A percentile compares a stretch with the other conserved stretches of the same genome.
phyloP scores from a whole-genome alignment of 2,888 invertebrate species.

The Caenorhabditis sp. region DNA sequence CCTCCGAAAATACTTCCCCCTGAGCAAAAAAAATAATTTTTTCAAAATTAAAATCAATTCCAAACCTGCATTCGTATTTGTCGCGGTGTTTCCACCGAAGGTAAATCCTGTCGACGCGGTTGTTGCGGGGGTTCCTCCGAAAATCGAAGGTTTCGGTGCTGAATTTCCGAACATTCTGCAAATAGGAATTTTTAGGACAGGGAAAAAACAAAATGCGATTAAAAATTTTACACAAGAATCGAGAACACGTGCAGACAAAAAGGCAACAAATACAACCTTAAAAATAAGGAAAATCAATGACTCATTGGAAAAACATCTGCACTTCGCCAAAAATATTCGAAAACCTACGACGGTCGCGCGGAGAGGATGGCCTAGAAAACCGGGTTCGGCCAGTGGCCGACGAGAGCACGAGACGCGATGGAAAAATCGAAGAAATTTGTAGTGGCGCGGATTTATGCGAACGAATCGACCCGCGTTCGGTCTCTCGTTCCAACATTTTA shows the following conservation, averaged over 20 bases:
- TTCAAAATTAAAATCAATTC: not conserved
- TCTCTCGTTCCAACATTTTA: not conserved
- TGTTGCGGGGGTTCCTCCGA: slow-evolving; percentile 30
- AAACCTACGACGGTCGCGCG: slow-evolving; percentile 39
- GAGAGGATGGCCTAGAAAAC: slow-evolving; percentile 43
- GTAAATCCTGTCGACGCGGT: slow-evolving; percentile 53
- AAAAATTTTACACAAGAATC: too few species aligned
- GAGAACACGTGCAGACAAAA: too few species aligned
- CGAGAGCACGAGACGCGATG: slow-evolving; percentile 49
- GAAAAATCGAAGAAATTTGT: slow-evolving; percentile 49
- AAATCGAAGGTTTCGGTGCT: slow-evolving; percentile 30
- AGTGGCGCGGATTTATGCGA: slow-evolving; percentile 19
- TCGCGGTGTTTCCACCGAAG: slow-evolving; percentile 25
- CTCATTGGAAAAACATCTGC: too few species aligned
- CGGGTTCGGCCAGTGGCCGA: slow-evolving; percentile 25
- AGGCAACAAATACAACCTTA: too few species aligned
- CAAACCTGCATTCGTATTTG: slow-evolving; percentile 26
- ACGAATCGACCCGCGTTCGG: not conserved
- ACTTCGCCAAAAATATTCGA: slow-evolving; percentile 12
- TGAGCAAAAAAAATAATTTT: not conserved
- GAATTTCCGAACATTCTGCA: slow-evolving; percentile 56
- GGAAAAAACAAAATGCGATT: too few species aligned
- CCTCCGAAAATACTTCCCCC: slow-evolving; percentile 29
- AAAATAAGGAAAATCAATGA: too few species aligned
- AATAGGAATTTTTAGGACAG: too few species aligned